Evolutionary conservation across 2,113 vertebrate genomes (phyloP).

Genomic region (Sus scrofa): T2T-Sscrofa CM000820.6:108781501-108782000

Average conservation of each 20-base stretch:
- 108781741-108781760: neutral
- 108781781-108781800: neutral
- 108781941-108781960: neutral
- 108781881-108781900: constrained; percentile 58
- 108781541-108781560: too few relatives aligned
- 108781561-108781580: too few relatives aligned
- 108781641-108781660: too few relatives aligned
- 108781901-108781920: neutral
- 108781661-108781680: constrained; percentile 23
- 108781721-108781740: neutral
- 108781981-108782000: neutral
- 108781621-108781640: too few relatives aligned
- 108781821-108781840: neutral
- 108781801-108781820: neutral
- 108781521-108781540: too few relatives aligned
- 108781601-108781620: too few relatives aligned
- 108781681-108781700: neutral
- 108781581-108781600: too few relatives aligned
- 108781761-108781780: neutral
- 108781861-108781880: neutral
- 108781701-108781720: neutral
- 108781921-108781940: neutral
- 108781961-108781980: constrained; percentile 4
- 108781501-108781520: too few relatives aligned
- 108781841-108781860: constrained; percentile 6